Conservation (phyloP, 2,888 invertebrate species). For the Strigamia transsilvanica region DNA sequence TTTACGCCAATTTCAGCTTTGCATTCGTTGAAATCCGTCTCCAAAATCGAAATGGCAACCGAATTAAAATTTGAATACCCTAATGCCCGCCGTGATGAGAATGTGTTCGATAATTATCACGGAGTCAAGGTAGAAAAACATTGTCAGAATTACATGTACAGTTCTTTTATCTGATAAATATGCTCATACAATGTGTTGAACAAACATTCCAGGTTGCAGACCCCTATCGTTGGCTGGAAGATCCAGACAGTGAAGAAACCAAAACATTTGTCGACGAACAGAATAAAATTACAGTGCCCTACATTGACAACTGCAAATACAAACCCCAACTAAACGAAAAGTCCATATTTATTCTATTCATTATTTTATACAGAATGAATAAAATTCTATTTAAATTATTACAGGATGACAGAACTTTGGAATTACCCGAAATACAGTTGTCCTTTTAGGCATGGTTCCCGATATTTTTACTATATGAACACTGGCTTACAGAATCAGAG, state of each 20-base stretch:
- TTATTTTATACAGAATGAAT: background rate
- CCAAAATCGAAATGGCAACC: background rate
- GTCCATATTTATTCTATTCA: conserved; percentile 59
- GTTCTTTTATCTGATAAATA: too few relatives aligned
- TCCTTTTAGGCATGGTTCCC: conserved; percentile 81
- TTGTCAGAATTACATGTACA: background rate
- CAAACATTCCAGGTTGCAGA: conserved; percentile 74
- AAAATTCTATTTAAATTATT: conserved; percentile 52
- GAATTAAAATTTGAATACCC: conserved; percentile 25
- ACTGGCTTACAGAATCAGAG: conserved; percentile 96
- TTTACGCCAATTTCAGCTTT: background rate
- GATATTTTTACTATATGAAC: conserved; percentile 92
- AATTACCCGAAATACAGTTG: conserved; percentile 95
- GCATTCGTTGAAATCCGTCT: background rate
- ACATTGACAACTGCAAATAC: conserved; percentile 77
- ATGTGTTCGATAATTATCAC: conserved; percentile 16
- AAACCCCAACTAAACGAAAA: conserved; percentile 76
- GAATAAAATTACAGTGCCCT: conserved; percentile 87
- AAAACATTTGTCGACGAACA: conserved; percentile 88
- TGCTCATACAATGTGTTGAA: background rate
- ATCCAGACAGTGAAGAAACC: conserved; percentile 92
- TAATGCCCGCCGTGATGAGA: background rate
- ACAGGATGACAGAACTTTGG: conserved; percentile 86
- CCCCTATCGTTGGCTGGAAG: conserved; percentile 96
- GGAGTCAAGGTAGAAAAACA: background rate